Percentiles rank a stretch among this genome's conserved stretches.
Conservation (phyloP, 1,140 invertebrate genomes). For the Oryzaephilus surinamensis region DNA sequence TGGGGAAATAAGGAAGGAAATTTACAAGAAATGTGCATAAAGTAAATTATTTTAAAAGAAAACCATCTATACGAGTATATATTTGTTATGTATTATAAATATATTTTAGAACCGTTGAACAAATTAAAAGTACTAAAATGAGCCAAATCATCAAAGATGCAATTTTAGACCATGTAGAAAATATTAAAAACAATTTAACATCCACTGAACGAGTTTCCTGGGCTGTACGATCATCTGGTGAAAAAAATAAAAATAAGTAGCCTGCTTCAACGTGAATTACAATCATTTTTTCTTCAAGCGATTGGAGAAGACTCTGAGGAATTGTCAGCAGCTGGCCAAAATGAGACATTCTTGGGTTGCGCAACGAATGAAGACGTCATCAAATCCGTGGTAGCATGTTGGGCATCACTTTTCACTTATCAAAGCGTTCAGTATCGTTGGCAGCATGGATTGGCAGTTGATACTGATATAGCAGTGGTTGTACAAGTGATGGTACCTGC, state of each 20-base stretch:
- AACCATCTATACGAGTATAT: conserved; percentile 17
- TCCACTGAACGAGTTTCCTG: conserved; percentile 13
- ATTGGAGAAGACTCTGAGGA: conserved; percentile 68
- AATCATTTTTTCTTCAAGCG: conserved; percentile 36
- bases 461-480: conserved; percentile 65
- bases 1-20: conserved; percentile 17
- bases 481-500: conserved; percentile 66
- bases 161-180: not conserved
- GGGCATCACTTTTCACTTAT: conserved; percentile 67
- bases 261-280: not conserved
- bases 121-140: not conserved
- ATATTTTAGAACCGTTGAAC: no score
- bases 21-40: conserved; percentile 26
- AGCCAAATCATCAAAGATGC: not conserved
- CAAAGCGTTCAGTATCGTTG: conserved; percentile 65
- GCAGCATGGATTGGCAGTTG: conserved; percentile 54
- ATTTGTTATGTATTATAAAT: no score
- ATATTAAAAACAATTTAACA: conserved; percentile 9
- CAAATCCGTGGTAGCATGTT: conserved; percentile 55
- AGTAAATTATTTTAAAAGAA: conserved; percentile 20
- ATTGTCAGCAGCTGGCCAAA: conserved; percentile 74
- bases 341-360: conserved; percentile 64
- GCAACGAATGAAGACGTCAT: conserved; percentile 42
- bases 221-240: conserved; percentile 23
- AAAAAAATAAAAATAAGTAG: not conserved